phyloP scores from a whole-genome alignment of 2,113 vertebrate species.

The Eublepharis macularius region DNA sequence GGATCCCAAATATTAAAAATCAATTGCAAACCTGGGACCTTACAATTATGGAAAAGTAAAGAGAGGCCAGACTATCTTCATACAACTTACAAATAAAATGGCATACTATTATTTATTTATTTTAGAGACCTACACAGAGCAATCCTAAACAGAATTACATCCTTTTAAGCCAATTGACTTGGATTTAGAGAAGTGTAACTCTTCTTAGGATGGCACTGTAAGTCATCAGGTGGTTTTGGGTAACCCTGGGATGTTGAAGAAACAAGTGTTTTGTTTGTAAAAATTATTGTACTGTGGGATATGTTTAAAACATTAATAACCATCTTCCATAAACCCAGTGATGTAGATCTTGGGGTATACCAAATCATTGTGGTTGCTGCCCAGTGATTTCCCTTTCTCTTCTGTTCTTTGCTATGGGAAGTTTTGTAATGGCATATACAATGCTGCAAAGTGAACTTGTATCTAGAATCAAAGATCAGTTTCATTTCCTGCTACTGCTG shows the following conservation, averaged over 20 bases:
- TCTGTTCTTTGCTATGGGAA: background rate
- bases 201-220: too few relatives aligned
- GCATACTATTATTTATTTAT: too few relatives aligned
- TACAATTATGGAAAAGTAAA: too few relatives aligned
- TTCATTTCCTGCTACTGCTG: constrained; percentile 51
- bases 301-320: background rate
- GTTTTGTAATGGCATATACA: background rate
- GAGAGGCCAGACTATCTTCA: too few relatives aligned
- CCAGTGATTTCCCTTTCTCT: background rate
- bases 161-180: too few relatives aligned
- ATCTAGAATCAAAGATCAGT: constrained; percentile 22
- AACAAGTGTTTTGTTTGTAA: background rate
- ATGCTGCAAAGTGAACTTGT: background rate
- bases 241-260: background rate
- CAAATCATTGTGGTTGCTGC: background rate
- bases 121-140: too few relatives aligned
- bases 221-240: background rate
- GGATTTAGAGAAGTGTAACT: too few relatives aligned
- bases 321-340: background rate
- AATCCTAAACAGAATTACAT: too few relatives aligned
- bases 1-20: too few relatives aligned
- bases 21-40: too few relatives aligned
- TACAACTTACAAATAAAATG: too few relatives aligned
- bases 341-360: background rate
- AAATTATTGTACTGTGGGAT: background rate